Evolutionary conservation across 64 coral and sea anemone genomes (phyloP).

Genomic region (Cladopsammia gracilis): DNA sequence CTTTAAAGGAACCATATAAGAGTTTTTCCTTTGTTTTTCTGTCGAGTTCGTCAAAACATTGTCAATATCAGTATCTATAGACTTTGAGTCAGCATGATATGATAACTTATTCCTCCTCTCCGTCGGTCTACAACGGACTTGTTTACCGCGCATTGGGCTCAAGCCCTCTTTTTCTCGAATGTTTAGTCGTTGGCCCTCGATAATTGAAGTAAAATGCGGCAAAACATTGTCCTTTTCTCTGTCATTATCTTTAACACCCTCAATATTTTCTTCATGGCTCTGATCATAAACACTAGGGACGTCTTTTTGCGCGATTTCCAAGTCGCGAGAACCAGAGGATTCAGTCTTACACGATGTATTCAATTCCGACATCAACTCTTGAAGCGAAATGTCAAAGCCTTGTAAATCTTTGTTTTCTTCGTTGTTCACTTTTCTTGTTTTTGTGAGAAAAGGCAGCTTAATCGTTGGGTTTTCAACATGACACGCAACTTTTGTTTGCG

Average conservation of each 20-base stretch:
- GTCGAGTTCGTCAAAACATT: neutral
- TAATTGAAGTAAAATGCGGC: neutral
- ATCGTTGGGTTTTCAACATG: neutral
- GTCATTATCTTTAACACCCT: neutral
- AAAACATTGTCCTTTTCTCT: neutral
- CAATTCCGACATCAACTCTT: neutral
- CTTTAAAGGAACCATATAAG: neutral
- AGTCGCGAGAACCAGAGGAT: neutral
- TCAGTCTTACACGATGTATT: neutral
- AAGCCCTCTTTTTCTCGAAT: neutral
- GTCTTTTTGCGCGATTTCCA: neutral
- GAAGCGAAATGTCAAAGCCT: neutral
- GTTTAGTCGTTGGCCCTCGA: conserved; percentile 8
- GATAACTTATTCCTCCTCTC: neutral
- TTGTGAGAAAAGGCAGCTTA: conserved; percentile 7
- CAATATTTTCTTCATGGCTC: neutral
- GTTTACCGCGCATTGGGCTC: neutral
- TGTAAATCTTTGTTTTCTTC: neutral
- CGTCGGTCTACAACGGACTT: neutral
- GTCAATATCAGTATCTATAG: neutral
- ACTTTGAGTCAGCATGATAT: neutral
- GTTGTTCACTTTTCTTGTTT: neutral
- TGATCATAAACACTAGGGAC: neutral
- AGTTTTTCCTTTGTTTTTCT: neutral
- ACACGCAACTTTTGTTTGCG: neutral